Base-by-base conservation (phyloP, 2,797 vertebrate genomes). In the Enteromius fasciolatus region DNA sequence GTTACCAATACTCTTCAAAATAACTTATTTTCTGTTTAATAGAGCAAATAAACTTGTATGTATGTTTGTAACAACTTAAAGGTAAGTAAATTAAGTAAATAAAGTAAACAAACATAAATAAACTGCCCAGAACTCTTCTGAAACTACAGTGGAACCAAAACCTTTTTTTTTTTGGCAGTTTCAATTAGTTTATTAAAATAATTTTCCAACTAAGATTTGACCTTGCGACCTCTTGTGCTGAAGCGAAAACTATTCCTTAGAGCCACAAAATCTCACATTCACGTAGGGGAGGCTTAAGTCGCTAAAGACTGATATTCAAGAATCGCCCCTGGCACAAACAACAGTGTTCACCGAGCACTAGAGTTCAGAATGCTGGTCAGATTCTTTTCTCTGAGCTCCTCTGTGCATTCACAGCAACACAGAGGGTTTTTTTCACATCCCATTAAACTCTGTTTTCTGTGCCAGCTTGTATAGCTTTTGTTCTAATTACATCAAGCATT, bases 381-480 rank as follows among this genome's bases (percentile, higher is more conserved):
- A 76, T 54, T 75, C 5, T 25, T 23, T 75, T 17, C 12, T 39
- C 52, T 10, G 31, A 75, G 52, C 73, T 39, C 20, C n/a, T 44
- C 17, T 61, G 14, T 61, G n/a, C n/a, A 39, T 61, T 76, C 36
- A 31, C 25, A 31, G 57, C 33, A 59, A 76, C n/a, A 61, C 23
- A 48, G 15, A 4, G 28, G 15, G 15, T 5, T 50, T 50, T 6
- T 48, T 48, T 48, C 39, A 44, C 52, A 61, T 76, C 54, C 54
- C 14, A 76, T 76, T 44, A 44, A 61, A 61, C 36, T 44, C 36
- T n/a, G n/a, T n/a, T n/a, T n/a, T n/a, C n/a, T n/a, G 44, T 73
- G 2, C 18, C 46, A 52, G 46, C 46, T 20, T 52, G 69, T 31
- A 28, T 15, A 61, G 12, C 5, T 61, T 31, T n/a, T 20, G 18